phyloP scores from a whole-genome alignment of 2,888 invertebrate genomes.

The Synergus umbraculus region DNA sequence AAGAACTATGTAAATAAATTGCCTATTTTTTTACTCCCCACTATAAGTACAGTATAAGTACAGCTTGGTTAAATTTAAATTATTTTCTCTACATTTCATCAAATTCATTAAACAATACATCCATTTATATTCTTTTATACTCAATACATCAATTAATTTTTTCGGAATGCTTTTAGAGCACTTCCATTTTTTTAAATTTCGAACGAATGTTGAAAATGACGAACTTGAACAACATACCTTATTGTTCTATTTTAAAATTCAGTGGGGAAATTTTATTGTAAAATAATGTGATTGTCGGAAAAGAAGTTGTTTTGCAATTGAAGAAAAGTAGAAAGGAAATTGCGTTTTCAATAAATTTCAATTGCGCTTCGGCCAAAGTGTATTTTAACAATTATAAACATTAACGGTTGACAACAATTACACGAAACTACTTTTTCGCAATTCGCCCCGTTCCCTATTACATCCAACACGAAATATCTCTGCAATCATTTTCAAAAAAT shows the following conservation, averaged over 20 bases:
- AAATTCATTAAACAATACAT: slow-evolving; percentile 16
- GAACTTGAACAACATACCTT: slow-evolving; percentile 21
- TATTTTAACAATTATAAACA: slow-evolving; percentile 29
- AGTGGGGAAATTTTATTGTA: too few species aligned
- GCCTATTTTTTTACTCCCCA: background rate
- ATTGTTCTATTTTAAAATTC: background rate
- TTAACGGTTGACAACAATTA: slow-evolving; percentile 12
- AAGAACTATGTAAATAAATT: background rate
- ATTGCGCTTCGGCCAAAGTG: background rate
- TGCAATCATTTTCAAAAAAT: slow-evolving; percentile 35
- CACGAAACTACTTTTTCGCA: slow-evolving; percentile 30
- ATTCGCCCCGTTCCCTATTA: background rate
- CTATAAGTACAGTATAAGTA: background rate
- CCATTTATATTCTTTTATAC: slow-evolving; percentile 3
- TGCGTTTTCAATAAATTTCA: background rate
- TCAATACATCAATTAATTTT: slow-evolving; percentile 16
- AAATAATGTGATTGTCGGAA: slow-evolving; percentile 30
- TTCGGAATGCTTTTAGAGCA: background rate
- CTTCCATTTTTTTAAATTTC: slow-evolving; percentile 11
- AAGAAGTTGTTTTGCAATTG: slow-evolving; percentile 18
- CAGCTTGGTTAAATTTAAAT: background rate
- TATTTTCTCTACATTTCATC: slow-evolving; percentile 3
- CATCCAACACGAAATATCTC: slow-evolving; percentile 11
- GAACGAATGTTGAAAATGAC: background rate
- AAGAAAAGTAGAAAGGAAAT: slow-evolving; percentile 19